Percentiles rank a stretch among this genome's conserved stretches.
phyloP scores from a whole-genome alignment of 2,797 vertebrate genomes.

The Melanogrammus aeglefinus region DNA sequence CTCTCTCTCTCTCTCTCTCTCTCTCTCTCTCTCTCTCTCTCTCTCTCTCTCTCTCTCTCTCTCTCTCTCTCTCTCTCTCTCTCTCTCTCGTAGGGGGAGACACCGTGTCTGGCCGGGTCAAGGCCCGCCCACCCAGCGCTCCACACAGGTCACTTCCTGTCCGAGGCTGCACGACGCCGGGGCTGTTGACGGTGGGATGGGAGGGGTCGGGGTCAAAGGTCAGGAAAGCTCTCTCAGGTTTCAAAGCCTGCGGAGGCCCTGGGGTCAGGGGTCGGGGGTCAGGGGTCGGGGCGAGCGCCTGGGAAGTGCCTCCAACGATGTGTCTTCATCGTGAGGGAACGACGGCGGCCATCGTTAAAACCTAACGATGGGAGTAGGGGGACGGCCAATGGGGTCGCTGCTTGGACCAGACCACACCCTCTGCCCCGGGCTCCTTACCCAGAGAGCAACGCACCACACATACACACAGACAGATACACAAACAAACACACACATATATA shows the following conservation, averaged over 20 bases:
- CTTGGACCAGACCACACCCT: slow-evolving; percentile 18
- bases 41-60: not conserved
- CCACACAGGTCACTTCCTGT: slow-evolving; percentile 74
- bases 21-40: too few species aligned
- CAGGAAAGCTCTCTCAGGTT: slow-evolving; percentile 70
- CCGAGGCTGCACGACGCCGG: slow-evolving; percentile 43
- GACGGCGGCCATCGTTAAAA: slow-evolving; percentile 74
- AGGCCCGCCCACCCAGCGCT: slow-evolving; percentile 58
- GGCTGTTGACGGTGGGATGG: slow-evolving; percentile 62
- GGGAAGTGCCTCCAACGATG: slow-evolving; percentile 53
- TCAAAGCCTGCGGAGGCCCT: slow-evolving; percentile 66
- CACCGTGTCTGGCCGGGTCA: slow-evolving; percentile 74
- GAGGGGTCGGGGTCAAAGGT: slow-evolving; percentile 67
- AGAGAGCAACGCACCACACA: slow-evolving; percentile 22
- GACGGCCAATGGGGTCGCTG: slow-evolving; percentile 32
- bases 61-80: not conserved
- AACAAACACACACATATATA: too few species aligned
- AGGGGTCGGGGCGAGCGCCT: slow-evolving; percentile 42
- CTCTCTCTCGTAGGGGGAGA: slow-evolving; percentile 53
- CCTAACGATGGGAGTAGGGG: slow-evolving; percentile 73
- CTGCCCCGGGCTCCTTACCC: slow-evolving; percentile 37
- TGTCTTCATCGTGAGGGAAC: slow-evolving; percentile 59
- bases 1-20: too few species aligned
- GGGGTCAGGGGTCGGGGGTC: slow-evolving; percentile 52
- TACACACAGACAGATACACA: not conserved